Conservation (phyloP, 1,140 invertebrate genomes). For the Lepidurus apus region DNA sequence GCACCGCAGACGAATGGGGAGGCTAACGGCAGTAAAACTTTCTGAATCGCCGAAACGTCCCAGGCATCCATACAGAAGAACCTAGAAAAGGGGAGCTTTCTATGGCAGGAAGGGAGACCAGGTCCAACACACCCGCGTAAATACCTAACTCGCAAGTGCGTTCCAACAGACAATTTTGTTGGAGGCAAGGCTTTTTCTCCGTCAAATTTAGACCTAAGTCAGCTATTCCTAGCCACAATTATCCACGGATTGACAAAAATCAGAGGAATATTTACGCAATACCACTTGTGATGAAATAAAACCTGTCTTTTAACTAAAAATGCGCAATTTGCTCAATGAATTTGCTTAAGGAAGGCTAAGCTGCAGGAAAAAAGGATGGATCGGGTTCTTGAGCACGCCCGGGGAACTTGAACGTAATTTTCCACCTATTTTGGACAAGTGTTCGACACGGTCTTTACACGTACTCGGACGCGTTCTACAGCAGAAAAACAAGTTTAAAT, state of each 20-base stretch:
- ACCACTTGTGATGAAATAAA: too few relatives aligned
- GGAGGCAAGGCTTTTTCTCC: too few relatives aligned
- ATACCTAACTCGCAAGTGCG: background rate
- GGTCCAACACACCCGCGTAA: background rate
- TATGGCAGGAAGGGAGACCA: background rate
- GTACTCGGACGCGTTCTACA: too few relatives aligned
- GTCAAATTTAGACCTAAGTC: conserved; percentile 12
- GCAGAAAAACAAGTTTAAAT: too few relatives aligned
- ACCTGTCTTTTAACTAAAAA: too few relatives aligned
- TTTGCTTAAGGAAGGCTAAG: too few relatives aligned
- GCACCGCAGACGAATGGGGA: background rate
- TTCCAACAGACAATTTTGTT: background rate
- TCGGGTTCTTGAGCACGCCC: too few relatives aligned
- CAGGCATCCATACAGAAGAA: background rate
- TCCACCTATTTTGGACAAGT: too few relatives aligned
- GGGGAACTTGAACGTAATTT: too few relatives aligned
- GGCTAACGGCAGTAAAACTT: background rate
- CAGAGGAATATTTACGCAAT: background rate
- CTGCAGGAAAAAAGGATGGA: too few relatives aligned
- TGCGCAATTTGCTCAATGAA: too few relatives aligned
- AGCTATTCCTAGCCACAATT: conserved; percentile 23
- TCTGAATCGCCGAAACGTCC: conserved; percentile 7
- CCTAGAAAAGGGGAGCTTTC: background rate
- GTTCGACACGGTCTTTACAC: too few relatives aligned
- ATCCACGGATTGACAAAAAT: background rate